Conservation (phyloP, 2,113 vertebrate genomes). For the Boleophthalmus pectinirostris region DNA sequence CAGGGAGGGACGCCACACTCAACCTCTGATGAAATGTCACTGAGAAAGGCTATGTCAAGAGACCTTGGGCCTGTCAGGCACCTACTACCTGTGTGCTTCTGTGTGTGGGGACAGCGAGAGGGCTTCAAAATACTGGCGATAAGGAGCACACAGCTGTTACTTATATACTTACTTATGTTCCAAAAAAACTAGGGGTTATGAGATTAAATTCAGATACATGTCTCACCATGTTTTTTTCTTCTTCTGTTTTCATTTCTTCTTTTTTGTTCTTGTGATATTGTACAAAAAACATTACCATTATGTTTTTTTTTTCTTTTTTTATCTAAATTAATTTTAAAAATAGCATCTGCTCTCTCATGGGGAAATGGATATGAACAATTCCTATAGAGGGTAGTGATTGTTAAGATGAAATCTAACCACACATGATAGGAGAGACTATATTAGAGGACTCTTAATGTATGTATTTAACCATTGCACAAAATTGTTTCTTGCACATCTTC, state of each 20-base stretch:
- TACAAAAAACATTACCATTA: too few species aligned
- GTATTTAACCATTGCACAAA: neutral
- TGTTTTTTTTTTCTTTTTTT: too few species aligned
- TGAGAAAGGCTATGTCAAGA: slow-evolving; percentile 55
- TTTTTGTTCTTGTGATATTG: too few species aligned
- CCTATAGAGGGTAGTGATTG: neutral
- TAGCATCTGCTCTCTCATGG: too few species aligned
- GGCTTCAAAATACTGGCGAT: neutral
- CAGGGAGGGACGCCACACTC: slow-evolving; percentile 49
- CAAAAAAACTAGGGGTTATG: neutral
- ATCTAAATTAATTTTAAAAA: too few species aligned
- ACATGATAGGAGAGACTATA: too few species aligned
- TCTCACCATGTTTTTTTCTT: too few species aligned
- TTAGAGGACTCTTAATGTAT: neutral
- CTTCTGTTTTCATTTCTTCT: too few species aligned
- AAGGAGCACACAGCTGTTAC: neutral
- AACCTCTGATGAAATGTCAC: slow-evolving; percentile 71
- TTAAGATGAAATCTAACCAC: too few species aligned
- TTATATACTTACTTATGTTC: neutral
- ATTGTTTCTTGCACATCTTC: neutral
- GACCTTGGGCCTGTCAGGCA: slow-evolving; percentile 32
- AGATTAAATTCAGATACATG: neutral
- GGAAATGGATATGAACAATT: neutral
- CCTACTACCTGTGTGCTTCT: slow-evolving; percentile 3
- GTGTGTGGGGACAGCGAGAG: neutral